Evolutionary conservation across 2,113 vertebrate genomes (phyloP), one percentile per base, ranked within the genome.

Genomic region (Alexandromys fortis): DNA sequence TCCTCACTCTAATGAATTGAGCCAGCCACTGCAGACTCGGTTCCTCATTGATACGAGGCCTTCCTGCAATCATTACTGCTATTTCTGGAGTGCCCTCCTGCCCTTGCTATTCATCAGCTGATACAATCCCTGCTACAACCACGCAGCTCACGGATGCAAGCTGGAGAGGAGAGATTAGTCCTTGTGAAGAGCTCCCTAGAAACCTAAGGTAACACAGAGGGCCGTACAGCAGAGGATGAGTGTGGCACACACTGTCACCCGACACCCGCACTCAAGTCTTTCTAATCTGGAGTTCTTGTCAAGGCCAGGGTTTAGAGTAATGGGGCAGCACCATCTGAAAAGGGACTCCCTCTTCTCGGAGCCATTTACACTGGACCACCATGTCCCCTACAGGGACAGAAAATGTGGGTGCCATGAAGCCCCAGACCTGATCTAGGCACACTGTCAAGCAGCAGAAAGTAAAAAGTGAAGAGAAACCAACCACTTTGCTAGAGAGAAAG

Each of bases 81-180:
- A 98, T 98, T 98, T 97, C 97, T 96, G 98, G 98, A 98, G 97
- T 92, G 96, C 98, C 98, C 98, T 96, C 75, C 35, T 90, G 97
- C 97, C 98, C 98, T 98, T 98, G 98, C 97, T 98, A 97, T 97
- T 98, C 97, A 98, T 98, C 98, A 98, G 96, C 97, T 97, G 38
- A 93, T 91, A 98, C 96, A 82, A 89, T 97, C 98, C 95, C 95
- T 94, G 94, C 85, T 0, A 95, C 86, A 87, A 72, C 42, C 33
- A 82, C 0, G 3, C 2, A 86, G 92, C 90, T 97, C 90, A 94
- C 94, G 86, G 70, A 96, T 70, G 82, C 94, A 95, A 92, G 93
- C 68, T 83, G 83, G 95, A 78, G 85, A 83, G 94, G 81, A 90
- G 82, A 90, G 67, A 49, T 35, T 70, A 88, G 89, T 81, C n/a